Conservation (phyloP, 2,113 vertebrate species). For the Chionomys nivalis region DNA sequence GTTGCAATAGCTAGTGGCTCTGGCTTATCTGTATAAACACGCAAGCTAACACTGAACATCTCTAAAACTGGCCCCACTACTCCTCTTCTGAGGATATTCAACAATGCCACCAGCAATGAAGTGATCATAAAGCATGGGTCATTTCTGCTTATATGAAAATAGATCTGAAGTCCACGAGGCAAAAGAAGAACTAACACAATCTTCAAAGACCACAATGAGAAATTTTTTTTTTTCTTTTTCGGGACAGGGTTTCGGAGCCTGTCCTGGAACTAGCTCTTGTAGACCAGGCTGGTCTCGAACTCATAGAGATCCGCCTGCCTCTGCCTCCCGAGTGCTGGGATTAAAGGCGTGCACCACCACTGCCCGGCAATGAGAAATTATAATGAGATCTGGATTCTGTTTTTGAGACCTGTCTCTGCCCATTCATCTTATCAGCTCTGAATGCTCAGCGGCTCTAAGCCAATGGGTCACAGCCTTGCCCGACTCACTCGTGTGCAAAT, state of each 20-base stretch:
- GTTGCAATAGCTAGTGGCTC: conserved; percentile 40
- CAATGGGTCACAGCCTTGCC: not conserved
- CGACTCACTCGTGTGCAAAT: not conserved
- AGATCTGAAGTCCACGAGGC: conserved; percentile 52
- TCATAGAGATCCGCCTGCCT: no score
- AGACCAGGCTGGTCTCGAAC: no score
- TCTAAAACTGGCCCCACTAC: conserved; percentile 53
- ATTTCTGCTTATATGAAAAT: conserved; percentile 67
- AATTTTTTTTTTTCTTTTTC: no score
- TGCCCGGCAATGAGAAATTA: conserved; percentile 63
- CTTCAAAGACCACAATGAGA: conserved; percentile 64
- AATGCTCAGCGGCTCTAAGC: not conserved
- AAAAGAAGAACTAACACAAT: conserved; percentile 57
- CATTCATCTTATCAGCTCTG: not conserved
- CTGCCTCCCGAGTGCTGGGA: no score
- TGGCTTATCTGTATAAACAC: conserved; percentile 64
- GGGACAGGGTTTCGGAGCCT: no score
- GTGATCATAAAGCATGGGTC: conserved; percentile 51
- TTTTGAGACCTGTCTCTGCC: conserved; percentile 13
- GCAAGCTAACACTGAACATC: conserved; percentile 25
- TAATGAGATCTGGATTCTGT: conserved; percentile 59
- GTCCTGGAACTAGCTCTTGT: no score
- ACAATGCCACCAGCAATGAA: conserved; percentile 68
- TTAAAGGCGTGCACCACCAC: no score
- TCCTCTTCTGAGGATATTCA: conserved; percentile 60